Percentiles rank a stretch among this genome's conserved stretches.
Evolutionary conservation across 2,888 invertebrate genomes (phyloP).

Genomic region (Ophion ellenae): DNA sequence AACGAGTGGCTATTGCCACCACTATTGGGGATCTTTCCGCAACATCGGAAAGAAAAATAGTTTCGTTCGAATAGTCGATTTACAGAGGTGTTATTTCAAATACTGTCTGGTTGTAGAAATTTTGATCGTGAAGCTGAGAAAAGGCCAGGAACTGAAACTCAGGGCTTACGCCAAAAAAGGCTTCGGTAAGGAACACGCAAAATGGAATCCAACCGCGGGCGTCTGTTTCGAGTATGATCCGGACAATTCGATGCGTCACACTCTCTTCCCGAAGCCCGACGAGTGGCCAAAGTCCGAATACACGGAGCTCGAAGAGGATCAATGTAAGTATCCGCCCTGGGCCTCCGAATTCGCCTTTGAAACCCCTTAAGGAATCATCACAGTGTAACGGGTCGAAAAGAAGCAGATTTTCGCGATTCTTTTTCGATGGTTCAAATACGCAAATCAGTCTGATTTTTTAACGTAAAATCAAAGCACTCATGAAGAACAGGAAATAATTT

Average conservation of each 20-base stretch:
- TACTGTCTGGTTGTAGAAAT: slow-evolving; percentile 84
- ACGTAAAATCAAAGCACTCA: no score
- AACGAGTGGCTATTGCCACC: no score
- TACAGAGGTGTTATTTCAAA: not conserved
- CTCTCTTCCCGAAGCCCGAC: slow-evolving; percentile 97
- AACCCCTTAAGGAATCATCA: not conserved
- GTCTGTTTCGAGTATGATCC: slow-evolving; percentile 99
- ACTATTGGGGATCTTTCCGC: not conserved
- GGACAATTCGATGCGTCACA: slow-evolving; percentile 98
- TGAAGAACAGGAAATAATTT: no score
- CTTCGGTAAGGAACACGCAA: slow-evolving; percentile 99
- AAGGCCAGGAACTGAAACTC: slow-evolving; percentile 96
- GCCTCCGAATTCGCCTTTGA: not conserved
- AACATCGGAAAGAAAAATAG: not conserved
- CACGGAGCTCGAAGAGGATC: slow-evolving; percentile 95
- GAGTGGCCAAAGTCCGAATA: slow-evolving; percentile 99
- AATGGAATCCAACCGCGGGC: slow-evolving; percentile 99
- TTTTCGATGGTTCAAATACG: no score
- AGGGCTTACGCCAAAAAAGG: slow-evolving; percentile 98
- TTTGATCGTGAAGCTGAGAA: slow-evolving; percentile 89
- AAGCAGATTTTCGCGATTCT: no score
- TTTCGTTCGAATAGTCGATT: not conserved
- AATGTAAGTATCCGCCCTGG: slow-evolving; percentile 86
- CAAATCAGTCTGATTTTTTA: no score
- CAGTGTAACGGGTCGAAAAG: no score